Evolutionary conservation across 2,888 invertebrate species (phyloP).

Genomic region (Gymnosoma rotundatum): DNA sequence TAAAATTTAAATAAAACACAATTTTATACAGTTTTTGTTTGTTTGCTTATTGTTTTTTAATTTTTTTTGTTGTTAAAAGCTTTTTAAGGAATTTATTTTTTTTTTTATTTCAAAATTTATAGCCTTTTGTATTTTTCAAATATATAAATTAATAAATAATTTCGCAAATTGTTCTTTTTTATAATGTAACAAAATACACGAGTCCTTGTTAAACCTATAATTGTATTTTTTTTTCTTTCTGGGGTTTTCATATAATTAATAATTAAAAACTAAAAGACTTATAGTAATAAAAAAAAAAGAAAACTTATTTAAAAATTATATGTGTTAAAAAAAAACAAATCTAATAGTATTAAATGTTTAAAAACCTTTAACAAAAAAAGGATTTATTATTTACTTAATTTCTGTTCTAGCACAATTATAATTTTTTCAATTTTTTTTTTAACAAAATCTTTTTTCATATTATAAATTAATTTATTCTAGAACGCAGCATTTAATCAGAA

Average conservation of each 20-base stretch:
- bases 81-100: slow-evolving; percentile 39
- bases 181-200: slow-evolving; percentile 64
- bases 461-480: too few species aligned
- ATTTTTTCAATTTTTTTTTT: background rate
- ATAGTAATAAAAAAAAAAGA: slow-evolving; percentile 5
- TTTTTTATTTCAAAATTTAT: slow-evolving; percentile 68
- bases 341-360: slow-evolving; percentile 15
- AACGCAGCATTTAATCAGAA: too few species aligned
- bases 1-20: slow-evolving; percentile 79
- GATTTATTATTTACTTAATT: slow-evolving; percentile 1
- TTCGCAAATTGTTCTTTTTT: slow-evolving; percentile 36
- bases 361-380: slow-evolving; percentile 39
- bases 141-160: slow-evolving; percentile 69
- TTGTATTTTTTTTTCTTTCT: slow-evolving; percentile 32
- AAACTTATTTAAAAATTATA: slow-evolving; percentile 43
- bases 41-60: slow-evolving; percentile 68
- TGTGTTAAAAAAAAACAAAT: slow-evolving; percentile 37
- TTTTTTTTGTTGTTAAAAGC: slow-evolving; percentile 73
- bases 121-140: slow-evolving; percentile 46
- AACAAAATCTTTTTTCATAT: too few species aligned
- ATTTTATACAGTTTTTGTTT: slow-evolving; percentile 66
- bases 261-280: slow-evolving; percentile 52
- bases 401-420: slow-evolving; percentile 28
- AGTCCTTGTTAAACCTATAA: slow-evolving; percentile 43
- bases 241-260: slow-evolving; percentile 2